Evolutionary conservation across 2,113 vertebrate genomes (phyloP).

Genomic region (Lepus timidus): DNA sequence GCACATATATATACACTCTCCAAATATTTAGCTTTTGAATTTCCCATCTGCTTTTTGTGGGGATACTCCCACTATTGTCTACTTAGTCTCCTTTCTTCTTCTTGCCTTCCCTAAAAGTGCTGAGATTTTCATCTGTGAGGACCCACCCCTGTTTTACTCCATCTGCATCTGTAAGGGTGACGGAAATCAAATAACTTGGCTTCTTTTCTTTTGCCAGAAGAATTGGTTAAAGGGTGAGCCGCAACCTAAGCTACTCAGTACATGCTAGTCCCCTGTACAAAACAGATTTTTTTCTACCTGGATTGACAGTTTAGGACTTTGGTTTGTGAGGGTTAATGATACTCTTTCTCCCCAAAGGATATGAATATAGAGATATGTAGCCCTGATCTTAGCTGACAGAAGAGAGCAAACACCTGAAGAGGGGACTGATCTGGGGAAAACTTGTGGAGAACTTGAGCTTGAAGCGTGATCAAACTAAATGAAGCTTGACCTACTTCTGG

Average conservation of each 20-base stretch:
- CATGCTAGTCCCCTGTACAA: not conserved
- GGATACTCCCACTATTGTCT: not conserved
- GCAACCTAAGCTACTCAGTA: not conserved
- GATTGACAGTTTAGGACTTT: not conserved
- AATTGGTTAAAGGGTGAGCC: not conserved
- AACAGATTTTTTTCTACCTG: not conserved
- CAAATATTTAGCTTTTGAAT: not conserved
- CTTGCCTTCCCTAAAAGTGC: not conserved
- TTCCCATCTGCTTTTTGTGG: not conserved
- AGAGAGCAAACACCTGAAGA: not conserved
- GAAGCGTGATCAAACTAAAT: not conserved
- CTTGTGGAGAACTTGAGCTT: not conserved
- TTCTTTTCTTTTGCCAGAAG: not conserved
- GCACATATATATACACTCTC: not conserved
- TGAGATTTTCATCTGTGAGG: not conserved
- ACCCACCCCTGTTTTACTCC: not conserved
- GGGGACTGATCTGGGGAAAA: not conserved
- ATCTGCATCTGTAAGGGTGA: not conserved
- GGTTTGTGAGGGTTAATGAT: not conserved
- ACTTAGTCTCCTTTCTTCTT: not conserved
- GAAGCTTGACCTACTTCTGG: not conserved
- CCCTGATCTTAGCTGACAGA: not conserved
- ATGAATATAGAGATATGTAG: not conserved
- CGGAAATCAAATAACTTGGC: not conserved
- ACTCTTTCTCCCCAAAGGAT: not conserved